Evolutionary conservation across 2,113 vertebrate species (phyloP).

Genomic region (Gymnarchus niloticus): DNA sequence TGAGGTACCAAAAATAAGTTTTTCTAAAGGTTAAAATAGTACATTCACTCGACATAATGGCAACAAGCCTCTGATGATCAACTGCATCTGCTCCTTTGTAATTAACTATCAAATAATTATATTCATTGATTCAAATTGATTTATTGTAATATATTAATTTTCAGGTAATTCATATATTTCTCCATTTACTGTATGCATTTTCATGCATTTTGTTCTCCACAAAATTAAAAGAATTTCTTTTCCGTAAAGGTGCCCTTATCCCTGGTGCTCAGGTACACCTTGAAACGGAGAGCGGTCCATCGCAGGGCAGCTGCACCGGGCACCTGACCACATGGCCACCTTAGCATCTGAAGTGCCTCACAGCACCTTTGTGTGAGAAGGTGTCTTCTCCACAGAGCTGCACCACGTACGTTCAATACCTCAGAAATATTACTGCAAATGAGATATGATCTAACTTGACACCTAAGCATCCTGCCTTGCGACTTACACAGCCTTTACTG

Average conservation of each 20-base stretch:
- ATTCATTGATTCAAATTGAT: too few species aligned
- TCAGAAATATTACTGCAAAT: not conserved
- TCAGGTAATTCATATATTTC: not conserved
- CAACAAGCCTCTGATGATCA: not conserved
- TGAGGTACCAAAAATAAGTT: not conserved
- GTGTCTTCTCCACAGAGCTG: not conserved
- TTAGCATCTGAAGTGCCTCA: not conserved
- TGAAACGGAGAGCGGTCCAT: too few species aligned
- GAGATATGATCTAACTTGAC: too few species aligned
- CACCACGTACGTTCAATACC: not conserved
- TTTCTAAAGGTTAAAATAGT: not conserved
- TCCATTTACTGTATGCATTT: not conserved
- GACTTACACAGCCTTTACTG: too few species aligned
- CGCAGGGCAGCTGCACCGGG: too few species aligned
- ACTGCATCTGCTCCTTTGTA: too few species aligned
- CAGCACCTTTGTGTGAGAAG: not conserved
- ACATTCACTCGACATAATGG: not conserved
- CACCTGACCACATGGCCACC: not conserved
- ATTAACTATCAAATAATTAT: too few species aligned
- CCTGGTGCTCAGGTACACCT: too few species aligned
- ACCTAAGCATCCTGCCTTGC: too few species aligned
- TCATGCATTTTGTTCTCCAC: not conserved
- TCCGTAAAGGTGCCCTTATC: too few species aligned
- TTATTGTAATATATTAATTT: not conserved
- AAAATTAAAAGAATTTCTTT: not conserved